Evolutionary conservation across 2,888 invertebrate genomes (phyloP).

Genomic region (Eupithecia inturbata): DNA sequence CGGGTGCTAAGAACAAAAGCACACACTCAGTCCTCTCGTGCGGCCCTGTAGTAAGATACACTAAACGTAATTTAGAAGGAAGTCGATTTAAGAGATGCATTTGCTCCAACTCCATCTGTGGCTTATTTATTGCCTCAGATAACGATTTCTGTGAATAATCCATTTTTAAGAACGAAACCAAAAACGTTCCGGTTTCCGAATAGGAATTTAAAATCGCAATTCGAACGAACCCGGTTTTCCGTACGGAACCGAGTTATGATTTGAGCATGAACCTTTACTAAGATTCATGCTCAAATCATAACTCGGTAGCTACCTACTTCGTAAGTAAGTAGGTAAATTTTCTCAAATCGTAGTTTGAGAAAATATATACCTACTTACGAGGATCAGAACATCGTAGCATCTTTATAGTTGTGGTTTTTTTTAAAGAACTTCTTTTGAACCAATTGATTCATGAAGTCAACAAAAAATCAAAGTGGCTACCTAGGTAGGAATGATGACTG

Average conservation of each 20-base stretch:
- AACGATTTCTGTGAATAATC: conserved; percentile 56
- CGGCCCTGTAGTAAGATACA: conserved; percentile 45
- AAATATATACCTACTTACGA: too few relatives aligned
- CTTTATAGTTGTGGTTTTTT: background rate
- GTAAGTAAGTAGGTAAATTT: too few relatives aligned
- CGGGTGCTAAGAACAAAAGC: background rate
- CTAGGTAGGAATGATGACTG: too few relatives aligned
- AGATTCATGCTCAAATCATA: too few relatives aligned
- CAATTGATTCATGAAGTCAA: background rate
- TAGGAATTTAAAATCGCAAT: background rate
- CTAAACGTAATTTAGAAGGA: conserved; percentile 56
- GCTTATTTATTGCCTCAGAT: conserved; percentile 61
- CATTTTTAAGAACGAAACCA: conserved; percentile 44
- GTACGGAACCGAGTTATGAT: background rate
- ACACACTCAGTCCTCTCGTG: conserved; percentile 21
- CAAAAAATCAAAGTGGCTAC: background rate
- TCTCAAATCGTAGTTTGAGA: too few relatives aligned
- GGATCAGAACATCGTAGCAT: background rate
- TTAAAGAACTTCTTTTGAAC: background rate
- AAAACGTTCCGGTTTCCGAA: conserved; percentile 31
- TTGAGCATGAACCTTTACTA: background rate
- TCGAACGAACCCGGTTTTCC: background rate
- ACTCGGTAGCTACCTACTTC: too few relatives aligned
- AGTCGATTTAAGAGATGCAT: conserved; percentile 62
- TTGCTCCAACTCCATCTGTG: conserved; percentile 64